phyloP scores from a whole-genome alignment of 92 coral and sea anemone genomes.

The Pocillopora grandis region DNA sequence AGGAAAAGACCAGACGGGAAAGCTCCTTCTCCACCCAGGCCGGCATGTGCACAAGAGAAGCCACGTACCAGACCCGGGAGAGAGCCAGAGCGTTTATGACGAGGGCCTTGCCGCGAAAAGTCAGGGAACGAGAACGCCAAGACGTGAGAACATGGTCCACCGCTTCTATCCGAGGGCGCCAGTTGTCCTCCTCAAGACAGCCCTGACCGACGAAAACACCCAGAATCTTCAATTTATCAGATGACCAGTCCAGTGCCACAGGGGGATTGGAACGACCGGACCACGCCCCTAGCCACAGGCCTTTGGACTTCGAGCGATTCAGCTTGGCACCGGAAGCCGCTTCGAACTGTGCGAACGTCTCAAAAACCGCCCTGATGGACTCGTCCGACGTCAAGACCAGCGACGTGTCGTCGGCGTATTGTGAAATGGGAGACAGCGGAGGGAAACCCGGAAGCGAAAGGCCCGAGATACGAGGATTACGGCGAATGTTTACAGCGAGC shows the following conservation, averaged over 20 bases:
- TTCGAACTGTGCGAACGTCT: constrained; percentile 5
- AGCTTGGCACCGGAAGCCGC: constrained; percentile 46
- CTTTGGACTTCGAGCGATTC: constrained; percentile 17
- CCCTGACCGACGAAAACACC: constrained; percentile 33
- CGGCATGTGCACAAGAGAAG: not conserved
- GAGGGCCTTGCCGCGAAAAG: constrained; percentile 38
- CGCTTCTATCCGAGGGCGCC: constrained; percentile 2
- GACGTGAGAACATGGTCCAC: not conserved
- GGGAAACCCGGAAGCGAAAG: no score
- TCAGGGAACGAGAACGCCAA: constrained; percentile 29
- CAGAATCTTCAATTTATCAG: not conserved
- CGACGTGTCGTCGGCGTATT: constrained; percentile 62
- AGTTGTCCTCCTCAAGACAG: not conserved
- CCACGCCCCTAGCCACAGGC: constrained; percentile 41
- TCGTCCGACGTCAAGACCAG: constrained; percentile 17
- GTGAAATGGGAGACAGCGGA: not conserved
- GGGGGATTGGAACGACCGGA: not conserved
- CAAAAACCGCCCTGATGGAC: not conserved
- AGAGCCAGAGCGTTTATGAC: constrained; percentile 38
- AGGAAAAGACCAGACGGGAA: not conserved
- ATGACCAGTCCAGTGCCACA: not conserved
- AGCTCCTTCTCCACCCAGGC: not conserved
- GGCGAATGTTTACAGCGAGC: no score
- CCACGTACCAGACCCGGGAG: constrained; percentile 41
- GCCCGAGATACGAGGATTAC: no score